phyloP scores from a whole-genome alignment of 2,113 vertebrate genomes.

The Oreochromis aureus region DNA sequence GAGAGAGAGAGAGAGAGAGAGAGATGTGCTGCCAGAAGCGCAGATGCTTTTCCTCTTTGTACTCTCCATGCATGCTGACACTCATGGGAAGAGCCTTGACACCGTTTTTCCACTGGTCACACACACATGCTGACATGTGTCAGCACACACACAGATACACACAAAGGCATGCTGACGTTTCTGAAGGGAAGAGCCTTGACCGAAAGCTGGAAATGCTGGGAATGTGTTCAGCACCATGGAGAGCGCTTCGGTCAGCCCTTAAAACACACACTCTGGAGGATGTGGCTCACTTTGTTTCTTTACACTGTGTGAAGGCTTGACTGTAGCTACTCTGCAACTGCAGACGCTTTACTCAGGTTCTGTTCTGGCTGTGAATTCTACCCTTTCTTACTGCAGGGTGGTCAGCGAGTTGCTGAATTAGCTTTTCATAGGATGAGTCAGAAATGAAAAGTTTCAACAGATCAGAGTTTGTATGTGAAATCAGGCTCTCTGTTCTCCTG shows the following conservation, averaged over 20 bases:
- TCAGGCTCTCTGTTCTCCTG: neutral
- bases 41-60: conserved; percentile 58
- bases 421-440: neutral
- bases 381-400: neutral
- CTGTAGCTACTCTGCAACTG: neutral
- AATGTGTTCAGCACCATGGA: conserved; percentile 1
- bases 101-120: conserved; percentile 48
- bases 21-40: conserved; percentile 35
- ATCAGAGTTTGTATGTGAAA: neutral
- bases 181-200: neutral
- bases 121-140: neutral
- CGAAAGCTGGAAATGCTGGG: neutral
- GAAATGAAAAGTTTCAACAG: neutral
- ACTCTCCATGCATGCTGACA: conserved; percentile 53
- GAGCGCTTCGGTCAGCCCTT: neutral
- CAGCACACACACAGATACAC: neutral
- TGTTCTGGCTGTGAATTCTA: neutral
- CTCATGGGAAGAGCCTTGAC: conserved; percentile 42
- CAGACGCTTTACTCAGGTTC: neutral
- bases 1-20: neutral
- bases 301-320: neutral
- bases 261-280: neutral
- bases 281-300: neutral
- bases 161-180: neutral
- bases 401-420: neutral